Conservation (phyloP, 2,113 vertebrate species). For the Mormyrus iriodes region DNA sequence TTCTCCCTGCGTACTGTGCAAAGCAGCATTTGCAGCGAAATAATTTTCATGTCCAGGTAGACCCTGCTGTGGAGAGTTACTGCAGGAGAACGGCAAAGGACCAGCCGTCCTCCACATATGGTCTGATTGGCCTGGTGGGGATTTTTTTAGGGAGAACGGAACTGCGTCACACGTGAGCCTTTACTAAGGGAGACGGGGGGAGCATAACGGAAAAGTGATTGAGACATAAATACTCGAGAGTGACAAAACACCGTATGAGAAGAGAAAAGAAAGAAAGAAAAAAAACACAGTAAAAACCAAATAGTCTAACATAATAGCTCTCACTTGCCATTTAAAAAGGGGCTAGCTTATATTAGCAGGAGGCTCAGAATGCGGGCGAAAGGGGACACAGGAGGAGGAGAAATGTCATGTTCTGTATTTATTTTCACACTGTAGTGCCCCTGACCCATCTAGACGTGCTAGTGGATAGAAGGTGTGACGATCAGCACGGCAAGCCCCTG, state of each 20-base stretch:
- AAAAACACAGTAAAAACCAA: conserved; percentile 35
- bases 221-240: conserved; percentile 29
- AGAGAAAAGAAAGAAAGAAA: conserved; percentile 2
- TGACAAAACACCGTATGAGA: conserved; percentile 35
- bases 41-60: conserved; percentile 67
- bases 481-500: conserved; percentile 25
- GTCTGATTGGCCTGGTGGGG: conserved; percentile 53
- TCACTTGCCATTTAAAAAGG: conserved; percentile 10
- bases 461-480: conserved; percentile 25
- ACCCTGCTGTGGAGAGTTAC: conserved; percentile 65
- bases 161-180: conserved; percentile 35
- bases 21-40: conserved; percentile 65
- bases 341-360: background rate
- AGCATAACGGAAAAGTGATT: conserved; percentile 24
- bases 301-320: conserved; percentile 29
- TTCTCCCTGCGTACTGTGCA: conserved; percentile 49
- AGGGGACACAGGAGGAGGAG: background rate
- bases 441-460: conserved; percentile 31
- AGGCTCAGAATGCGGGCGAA: background rate
- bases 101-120: conserved; percentile 56
- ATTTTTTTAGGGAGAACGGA: conserved; percentile 43
- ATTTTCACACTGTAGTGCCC: conserved; percentile 30
- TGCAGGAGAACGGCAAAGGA: conserved; percentile 48
- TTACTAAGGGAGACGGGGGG: background rate
- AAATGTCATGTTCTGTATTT: conserved; percentile 9